phyloP scores from a whole-genome alignment of 2,113 vertebrate species.

The Nettapus auritus region DNA sequence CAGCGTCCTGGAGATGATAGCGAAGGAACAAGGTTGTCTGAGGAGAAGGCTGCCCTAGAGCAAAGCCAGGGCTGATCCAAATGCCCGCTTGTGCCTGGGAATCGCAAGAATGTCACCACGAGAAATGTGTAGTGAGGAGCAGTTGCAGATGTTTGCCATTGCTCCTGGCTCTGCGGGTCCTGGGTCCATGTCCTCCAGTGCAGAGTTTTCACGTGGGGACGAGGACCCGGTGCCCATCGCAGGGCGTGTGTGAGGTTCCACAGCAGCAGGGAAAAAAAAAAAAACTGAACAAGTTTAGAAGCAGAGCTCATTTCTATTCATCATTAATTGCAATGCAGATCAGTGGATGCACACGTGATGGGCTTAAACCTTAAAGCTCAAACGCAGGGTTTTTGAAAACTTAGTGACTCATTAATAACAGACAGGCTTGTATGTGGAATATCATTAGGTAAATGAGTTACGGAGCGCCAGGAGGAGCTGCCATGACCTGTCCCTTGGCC shows the following conservation, averaged over 20 bases:
- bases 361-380: constrained; percentile 49
- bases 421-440: constrained; percentile 14
- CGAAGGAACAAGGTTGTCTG: background rate
- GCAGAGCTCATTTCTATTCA: constrained; percentile 50
- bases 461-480: constrained; percentile 45
- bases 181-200: background rate
- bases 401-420: constrained; percentile 64
- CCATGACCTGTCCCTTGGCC: constrained; percentile 23
- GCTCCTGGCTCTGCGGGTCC: background rate
- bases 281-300: background rate
- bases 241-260: background rate
- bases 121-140: background rate
- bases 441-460: constrained; percentile 63
- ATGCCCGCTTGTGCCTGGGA: too few species aligned
- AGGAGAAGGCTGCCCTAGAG: background rate
- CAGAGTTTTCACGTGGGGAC: background rate
- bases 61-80: background rate
- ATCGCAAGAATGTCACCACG: background rate
- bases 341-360: constrained; percentile 30
- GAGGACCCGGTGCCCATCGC: background rate
- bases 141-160: background rate
- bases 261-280: background rate
- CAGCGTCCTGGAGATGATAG: background rate
- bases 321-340: constrained; percentile 54
- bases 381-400: constrained; percentile 35